phyloP scores from a whole-genome alignment of 2,797 vertebrate genomes.

The Bufotes viridis region DNA sequence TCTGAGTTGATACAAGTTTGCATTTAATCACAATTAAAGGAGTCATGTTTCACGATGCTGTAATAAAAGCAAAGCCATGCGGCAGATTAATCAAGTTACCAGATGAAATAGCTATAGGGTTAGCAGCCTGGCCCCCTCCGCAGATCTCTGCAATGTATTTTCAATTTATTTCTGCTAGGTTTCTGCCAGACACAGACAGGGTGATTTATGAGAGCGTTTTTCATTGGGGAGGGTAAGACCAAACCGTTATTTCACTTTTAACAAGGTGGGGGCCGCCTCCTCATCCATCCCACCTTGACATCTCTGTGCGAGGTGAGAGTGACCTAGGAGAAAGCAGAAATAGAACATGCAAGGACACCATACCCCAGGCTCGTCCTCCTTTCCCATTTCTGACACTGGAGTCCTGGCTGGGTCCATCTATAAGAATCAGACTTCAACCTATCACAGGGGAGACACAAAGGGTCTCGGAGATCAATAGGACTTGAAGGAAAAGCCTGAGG shows the following conservation, averaged over 20 bases:
- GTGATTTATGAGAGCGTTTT: constrained; percentile 57
- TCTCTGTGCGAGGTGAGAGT: constrained; percentile 35
- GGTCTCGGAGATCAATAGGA: neutral
- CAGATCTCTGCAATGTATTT: constrained; percentile 44
- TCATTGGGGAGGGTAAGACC: constrained; percentile 31
- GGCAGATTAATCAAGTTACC: constrained; percentile 37
- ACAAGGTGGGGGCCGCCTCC: constrained; percentile 40
- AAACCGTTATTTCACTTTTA: constrained; percentile 52
- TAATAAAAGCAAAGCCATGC: constrained; percentile 28
- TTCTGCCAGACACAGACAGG: constrained; percentile 49
- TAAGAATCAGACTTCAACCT: neutral
- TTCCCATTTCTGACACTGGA: constrained; percentile 4
- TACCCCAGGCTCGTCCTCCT: no score
- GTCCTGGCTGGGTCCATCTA: neutral
- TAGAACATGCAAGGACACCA: constrained; percentile 30
- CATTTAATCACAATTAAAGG: constrained; percentile 43
- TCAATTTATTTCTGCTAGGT: constrained; percentile 52
- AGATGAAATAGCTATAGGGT: constrained; percentile 40
- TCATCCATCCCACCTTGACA: constrained; percentile 55
- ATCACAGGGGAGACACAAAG: neutral
- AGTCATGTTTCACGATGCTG: constrained; percentile 9
- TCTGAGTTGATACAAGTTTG: constrained; percentile 11
- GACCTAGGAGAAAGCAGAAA: constrained; percentile 33
- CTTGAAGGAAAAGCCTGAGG: neutral
- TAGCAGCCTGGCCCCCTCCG: constrained; percentile 9